Evolutionary conservation across 2,113 vertebrate species (phyloP), one percentile per base, ranked within the genome.

Genomic region (Vulpes ferrilata): DNA sequence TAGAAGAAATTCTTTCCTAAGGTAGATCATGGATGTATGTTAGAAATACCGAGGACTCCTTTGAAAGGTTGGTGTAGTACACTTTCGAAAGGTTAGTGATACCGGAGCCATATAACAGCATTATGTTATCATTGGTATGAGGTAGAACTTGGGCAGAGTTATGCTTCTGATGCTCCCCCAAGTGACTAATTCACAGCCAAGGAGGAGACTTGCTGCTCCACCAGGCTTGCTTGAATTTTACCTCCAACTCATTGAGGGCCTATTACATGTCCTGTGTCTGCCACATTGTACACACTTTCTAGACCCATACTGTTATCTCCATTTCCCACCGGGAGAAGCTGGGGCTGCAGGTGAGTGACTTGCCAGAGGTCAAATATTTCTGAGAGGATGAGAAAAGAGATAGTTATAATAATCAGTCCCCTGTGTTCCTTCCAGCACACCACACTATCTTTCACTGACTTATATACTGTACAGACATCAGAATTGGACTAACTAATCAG

Each of bases 401-500:
- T 22, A 3, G 6, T 9, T 53, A 3, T 22, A 38, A 59, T 1
- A 9, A 0, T 15, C 11, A 4, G 22, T 20, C 8, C 30, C 51
- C 30, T 7, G 0, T 27, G 11, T 16, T 60, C 6, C 4, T 64
- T n/a, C 16, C 2, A 79, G 5, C 11, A 48, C 3, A n/a, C 5
- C 13, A 59, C 1, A 10, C 17, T 78, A 2, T 3, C 16, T 84
- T 64, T 73, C 62, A 62, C 15, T 94, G 32, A 22, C 25, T 88
- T 87, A 73, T 84, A 25, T 16, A 93, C 48, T 22, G 2, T 48
- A 16, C 32, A 27, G 43, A 59, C 76, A 81, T 85, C 76, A 60
- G 62, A 86, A 92, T 38, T 97, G 71, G 43, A 27, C 27, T 91
- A 87, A 65, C 35, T 74, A 53, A 97, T 86, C 20, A 97, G 74